Percentiles rank a stretch among this genome's conserved stretches.
Evolutionary conservation across 2,113 vertebrate species (phyloP).

Genomic region (Cichladusa arquata): DNA sequence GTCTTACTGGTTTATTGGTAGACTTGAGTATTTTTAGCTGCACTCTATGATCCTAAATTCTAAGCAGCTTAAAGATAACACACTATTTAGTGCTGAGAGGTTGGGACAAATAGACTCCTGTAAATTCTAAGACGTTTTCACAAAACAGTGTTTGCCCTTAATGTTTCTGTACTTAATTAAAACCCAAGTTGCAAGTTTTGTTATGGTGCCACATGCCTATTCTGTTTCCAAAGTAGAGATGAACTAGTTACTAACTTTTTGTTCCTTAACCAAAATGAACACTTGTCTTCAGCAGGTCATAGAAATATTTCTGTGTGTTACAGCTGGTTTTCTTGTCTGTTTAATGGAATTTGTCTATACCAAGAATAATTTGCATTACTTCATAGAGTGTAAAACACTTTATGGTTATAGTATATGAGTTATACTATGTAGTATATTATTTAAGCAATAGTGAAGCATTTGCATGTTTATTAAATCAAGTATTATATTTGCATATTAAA

Average conservation of each 20-base stretch:
- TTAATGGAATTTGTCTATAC: neutral
- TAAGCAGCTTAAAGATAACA: neutral
- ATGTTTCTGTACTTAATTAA: neutral
- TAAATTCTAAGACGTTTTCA: neutral
- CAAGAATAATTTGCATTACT: neutral
- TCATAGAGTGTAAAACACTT: neutral
- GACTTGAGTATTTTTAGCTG: neutral
- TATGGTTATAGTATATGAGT: neutral
- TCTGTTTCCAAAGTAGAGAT: neutral
- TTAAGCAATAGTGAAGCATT: neutral
- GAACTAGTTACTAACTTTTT: neutral
- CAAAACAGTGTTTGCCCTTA: neutral
- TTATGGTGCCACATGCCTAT: accelerated
- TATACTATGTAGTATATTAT: neutral
- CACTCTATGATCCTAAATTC: neutral
- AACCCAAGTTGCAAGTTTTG: neutral
- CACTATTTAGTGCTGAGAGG: neutral
- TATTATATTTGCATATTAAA: neutral
- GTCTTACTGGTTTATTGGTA: neutral
- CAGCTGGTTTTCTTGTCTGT: neutral
- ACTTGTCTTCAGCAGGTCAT: neutral
- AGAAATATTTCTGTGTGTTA: neutral
- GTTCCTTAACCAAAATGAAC: neutral
- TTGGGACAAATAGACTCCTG: neutral
- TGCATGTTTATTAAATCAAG: neutral